A percentile compares a stretch with the other conserved stretches of the same genome.
phyloP scores from a whole-genome alignment of 2,888 invertebrate species.

The Drepanosiphum platanoidis region DNA sequence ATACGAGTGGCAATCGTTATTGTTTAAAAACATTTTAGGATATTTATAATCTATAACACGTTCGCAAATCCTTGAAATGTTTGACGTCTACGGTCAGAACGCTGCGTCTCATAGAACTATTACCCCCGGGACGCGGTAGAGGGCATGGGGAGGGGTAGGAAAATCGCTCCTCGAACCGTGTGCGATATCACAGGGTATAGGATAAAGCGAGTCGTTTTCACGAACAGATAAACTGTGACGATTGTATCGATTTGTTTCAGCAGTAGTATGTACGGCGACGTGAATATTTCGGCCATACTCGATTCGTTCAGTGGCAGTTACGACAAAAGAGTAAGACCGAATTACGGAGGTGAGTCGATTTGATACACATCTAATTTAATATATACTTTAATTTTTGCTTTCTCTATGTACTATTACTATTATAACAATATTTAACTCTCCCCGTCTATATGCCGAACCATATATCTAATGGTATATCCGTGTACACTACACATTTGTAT shows the following conservation, averaged over 20 bases:
- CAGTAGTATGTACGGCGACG: constrained; percentile 89
- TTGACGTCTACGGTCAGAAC: too few relatives aligned
- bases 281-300: constrained; percentile 94
- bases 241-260: constrained; percentile 69
- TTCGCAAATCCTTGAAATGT: too few relatives aligned
- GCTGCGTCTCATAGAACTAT: too few relatives aligned
- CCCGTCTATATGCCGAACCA: too few relatives aligned
- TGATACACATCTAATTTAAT: too few relatives aligned
- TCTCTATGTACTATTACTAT: not conserved
- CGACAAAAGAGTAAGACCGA: constrained; percentile 99
- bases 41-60: too few relatives aligned
- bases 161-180: not conserved
- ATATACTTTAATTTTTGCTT: constrained; percentile 18
- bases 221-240: constrained; percentile 25
- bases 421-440: not conserved
- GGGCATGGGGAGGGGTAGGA: too few relatives aligned
- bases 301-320: constrained; percentile 96
- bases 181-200: not conserved
- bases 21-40: too few relatives aligned
- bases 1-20: too few relatives aligned
- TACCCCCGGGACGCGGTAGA: too few relatives aligned
- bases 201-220: not conserved
- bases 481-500: too few relatives aligned
- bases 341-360: constrained; percentile 91
- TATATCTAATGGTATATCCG: too few relatives aligned